Conservation (phyloP, 2,797 vertebrate genomes). For the Galago senegalensis region DNA sequence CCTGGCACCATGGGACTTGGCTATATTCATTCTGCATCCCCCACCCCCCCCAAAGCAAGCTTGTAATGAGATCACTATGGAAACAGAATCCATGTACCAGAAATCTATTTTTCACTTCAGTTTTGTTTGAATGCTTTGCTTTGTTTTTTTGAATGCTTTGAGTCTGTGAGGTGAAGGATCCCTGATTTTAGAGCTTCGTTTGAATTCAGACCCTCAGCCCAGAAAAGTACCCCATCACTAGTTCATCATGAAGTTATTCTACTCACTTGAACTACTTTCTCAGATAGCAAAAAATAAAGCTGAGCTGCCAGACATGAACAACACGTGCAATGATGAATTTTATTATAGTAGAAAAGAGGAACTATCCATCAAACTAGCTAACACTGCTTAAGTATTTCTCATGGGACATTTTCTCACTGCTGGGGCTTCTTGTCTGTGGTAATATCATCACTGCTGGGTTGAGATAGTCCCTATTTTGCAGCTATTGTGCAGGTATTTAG, state of each 20-base stretch:
- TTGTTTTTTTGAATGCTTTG: slow-evolving; percentile 60
- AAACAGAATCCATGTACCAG: slow-evolving; percentile 70
- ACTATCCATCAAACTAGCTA: neutral
- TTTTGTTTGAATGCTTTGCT: slow-evolving; percentile 58
- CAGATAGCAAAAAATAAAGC: slow-evolving; percentile 11
- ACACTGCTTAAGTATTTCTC: neutral
- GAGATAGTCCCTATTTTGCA: slow-evolving; percentile 19
- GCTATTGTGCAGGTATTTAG: slow-evolving; percentile 48
- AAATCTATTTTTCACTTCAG: slow-evolving; percentile 68
- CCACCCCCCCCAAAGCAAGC: neutral
- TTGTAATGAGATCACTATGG: slow-evolving; percentile 77
- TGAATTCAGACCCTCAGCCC: slow-evolving; percentile 6
- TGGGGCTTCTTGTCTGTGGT: neutral
- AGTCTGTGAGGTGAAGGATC: neutral
- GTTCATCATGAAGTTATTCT: neutral
- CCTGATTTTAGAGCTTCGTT: slow-evolving; percentile 18
- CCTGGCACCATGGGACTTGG: neutral
- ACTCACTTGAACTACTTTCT: slow-evolving; percentile 39
- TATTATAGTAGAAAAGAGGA: slow-evolving; percentile 17
- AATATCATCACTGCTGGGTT: neutral
- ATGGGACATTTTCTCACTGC: neutral
- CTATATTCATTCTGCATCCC: neutral
- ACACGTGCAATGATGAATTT: neutral
- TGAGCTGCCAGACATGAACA: neutral
- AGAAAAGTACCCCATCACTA: neutral